Evolutionary conservation across 2,797 vertebrate species (phyloP).

Genomic region (Arnoldichthys spilopterus): DNA sequence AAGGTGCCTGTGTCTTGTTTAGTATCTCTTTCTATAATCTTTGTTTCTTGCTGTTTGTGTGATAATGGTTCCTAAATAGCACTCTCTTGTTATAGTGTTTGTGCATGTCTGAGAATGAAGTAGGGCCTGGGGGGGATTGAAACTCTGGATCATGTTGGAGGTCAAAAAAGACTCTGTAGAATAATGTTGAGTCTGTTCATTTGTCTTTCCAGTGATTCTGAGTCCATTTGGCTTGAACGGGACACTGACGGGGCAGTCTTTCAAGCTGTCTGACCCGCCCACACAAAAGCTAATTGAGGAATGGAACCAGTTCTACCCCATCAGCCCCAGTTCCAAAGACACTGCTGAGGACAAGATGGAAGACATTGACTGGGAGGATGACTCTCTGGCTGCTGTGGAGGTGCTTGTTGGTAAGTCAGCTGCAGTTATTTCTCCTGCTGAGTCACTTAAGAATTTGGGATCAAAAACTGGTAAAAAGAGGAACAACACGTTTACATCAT

Average conservation of each 20-base stretch:
- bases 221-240: conserved; percentile 97
- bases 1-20: conserved; percentile 15
- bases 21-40: conserved; percentile 49
- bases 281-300: conserved; percentile 96
- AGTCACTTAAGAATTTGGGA: not conserved
- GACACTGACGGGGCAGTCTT: conserved; percentile 95
- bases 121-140: no score
- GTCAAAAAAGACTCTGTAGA: not conserved
- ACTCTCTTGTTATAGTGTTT: conserved; percentile 3
- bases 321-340: conserved; percentile 88
- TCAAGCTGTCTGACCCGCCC: conserved; percentile 97
- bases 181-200: not conserved
- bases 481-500: no score
- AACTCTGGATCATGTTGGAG: not conserved
- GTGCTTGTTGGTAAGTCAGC: conserved; percentile 90
- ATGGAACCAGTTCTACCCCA: conserved; percentile 98
- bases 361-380: conserved; percentile 98
- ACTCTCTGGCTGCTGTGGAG: conserved; percentile 95
- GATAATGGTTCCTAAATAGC: no score
- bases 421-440: not conserved
- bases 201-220: conserved; percentile 84
- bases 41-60: conserved; percentile 54
- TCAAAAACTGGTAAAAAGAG: no score
- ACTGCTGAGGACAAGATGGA: conserved; percentile 89
- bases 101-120: not conserved